Base-by-base conservation (phyloP, 2,797 vertebrate species). In the Coccyzus lansbergi region DNA sequence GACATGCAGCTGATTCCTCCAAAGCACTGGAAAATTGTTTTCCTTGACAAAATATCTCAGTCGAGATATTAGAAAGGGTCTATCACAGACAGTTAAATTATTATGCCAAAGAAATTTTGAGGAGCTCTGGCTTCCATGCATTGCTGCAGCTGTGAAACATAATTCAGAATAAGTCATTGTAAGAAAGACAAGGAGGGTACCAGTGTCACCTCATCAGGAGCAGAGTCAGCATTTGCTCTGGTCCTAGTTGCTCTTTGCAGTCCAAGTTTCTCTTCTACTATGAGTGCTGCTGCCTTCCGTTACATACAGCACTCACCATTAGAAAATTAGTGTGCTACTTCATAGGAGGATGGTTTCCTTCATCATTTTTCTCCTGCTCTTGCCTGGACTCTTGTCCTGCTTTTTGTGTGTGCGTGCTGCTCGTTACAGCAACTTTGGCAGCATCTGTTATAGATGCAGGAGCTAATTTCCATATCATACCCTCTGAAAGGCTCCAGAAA, bases 391-490 rank as follows among this genome's bases (percentile, higher is more conserved):
- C 7, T 42, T 17, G 2, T 38, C 18, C 16, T 65, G 12, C 1
- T 34, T 38, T 20, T 60, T 38, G 49, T 24, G 10, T 34, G 31
- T 49, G 9, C 25, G 3, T 33, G 7, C 9, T 60, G 18, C 5
- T 33, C 16, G 12, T 17, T 51, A 52, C 17, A 65, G 22, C 59
- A 56, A 6, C 10, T 69, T 71, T 29, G 22, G 46, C 40, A 38
- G 17, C 0, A 0, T 34, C 56, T 8, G 3, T 0, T 48, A 13
- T 44, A 55, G 51, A 22, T 1, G 0, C 7, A 52, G 28, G 48
- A 58, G 40, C 7, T 65, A 6, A 53, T 86, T 79, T 86, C 56
- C 67, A 14, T 20, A 7, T 70, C 38, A 6, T 49, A 26, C 3
- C 15, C 33, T 44, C 28, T 49, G 69, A 74, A 84, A 83, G 4